These are phyloP conservation scores for Watsonalla cultraria DNA, from an alignment of 2,888 invertebrate species.

Conservation along the genomic window DNA sequence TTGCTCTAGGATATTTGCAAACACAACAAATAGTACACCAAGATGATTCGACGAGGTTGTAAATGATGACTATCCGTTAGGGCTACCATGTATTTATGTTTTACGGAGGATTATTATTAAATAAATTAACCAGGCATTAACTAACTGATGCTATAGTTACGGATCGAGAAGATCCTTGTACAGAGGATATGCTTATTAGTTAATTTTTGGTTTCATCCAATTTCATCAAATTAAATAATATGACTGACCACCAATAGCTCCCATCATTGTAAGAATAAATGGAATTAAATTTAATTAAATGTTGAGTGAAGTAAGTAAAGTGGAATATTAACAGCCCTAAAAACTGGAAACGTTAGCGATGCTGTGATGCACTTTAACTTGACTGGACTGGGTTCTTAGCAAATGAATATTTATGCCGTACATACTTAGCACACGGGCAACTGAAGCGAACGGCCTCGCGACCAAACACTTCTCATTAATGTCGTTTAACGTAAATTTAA, in stretches of 20 bases:
- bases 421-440: conserved; percentile 35
- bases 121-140: background rate
- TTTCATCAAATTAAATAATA: too few species aligned
- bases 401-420: conserved; percentile 61
- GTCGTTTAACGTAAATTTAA: conserved; percentile 64
- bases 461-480: conserved; percentile 56
- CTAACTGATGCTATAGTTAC: background rate
- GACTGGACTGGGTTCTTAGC: conserved; percentile 36
- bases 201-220: too few species aligned
- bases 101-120: background rate
- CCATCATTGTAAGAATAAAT: too few species aligned
- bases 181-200: too few species aligned
- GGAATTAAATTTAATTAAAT: too few species aligned
- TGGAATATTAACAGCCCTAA: background rate
- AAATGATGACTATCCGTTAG: conserved; percentile 20
- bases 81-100: conserved; percentile 18
- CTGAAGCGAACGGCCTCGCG: conserved; percentile 35
- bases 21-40: conserved; percentile 50
- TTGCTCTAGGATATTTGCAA: conserved; percentile 61
- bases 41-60: conserved; percentile 23
- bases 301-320: too few species aligned
- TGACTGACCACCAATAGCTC: too few species aligned
- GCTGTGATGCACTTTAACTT: conserved; percentile 55
- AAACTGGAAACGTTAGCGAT: conserved; percentile 4
- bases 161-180: too few species aligned